A percentile compares a stretch with the other conserved stretches of the same genome.
These are phyloP conservation scores for Leptobrachium ailaonicum DNA, from an alignment of 2,113 vertebrate species.

Conservation along the genomic window DNA sequence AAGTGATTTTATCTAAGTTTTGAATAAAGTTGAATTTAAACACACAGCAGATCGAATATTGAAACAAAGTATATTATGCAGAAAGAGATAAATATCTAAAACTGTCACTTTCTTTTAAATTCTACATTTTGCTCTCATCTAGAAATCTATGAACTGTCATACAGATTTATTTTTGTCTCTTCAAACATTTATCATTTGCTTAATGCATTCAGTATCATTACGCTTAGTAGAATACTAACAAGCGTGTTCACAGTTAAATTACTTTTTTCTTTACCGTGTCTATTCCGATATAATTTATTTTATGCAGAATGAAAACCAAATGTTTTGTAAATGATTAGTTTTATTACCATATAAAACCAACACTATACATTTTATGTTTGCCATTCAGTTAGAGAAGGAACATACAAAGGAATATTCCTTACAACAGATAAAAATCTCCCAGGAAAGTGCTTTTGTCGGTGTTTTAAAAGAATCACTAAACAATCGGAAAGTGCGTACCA, in stretches of 20 bases:
- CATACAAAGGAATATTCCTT: slow-evolving; percentile 32
- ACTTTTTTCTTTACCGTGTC: slow-evolving; percentile 9
- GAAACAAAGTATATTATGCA: slow-evolving; percentile 44
- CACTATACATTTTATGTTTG: neutral
- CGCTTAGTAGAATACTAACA: slow-evolving; percentile 34
- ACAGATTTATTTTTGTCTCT: slow-evolving; percentile 47
- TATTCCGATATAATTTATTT: slow-evolving; percentile 32
- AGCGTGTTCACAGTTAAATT: slow-evolving; percentile 37
- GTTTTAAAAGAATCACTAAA: neutral
- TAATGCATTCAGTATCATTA: slow-evolving; percentile 41
- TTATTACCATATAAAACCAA: too few species aligned
- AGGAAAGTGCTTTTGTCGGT: slow-evolving; percentile 6
- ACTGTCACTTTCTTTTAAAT: slow-evolving; percentile 44
- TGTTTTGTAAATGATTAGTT: slow-evolving; percentile 12
- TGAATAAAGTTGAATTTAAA: slow-evolving; percentile 46
- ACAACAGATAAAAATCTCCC: slow-evolving; percentile 10
- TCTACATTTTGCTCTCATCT: slow-evolving; percentile 43
- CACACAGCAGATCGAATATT: slow-evolving; percentile 43
- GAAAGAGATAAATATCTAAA: slow-evolving; percentile 46
- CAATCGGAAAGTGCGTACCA: neutral
- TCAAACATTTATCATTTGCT: slow-evolving; percentile 41
- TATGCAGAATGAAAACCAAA: slow-evolving; percentile 38
- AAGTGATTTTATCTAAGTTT: slow-evolving; percentile 33
- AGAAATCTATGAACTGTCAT: slow-evolving; percentile 41
- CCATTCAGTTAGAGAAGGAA: slow-evolving; percentile 16